Evolutionary conservation across 2,797 vertebrate species (phyloP).

Genomic region (Clarias platycephalus): DNA sequence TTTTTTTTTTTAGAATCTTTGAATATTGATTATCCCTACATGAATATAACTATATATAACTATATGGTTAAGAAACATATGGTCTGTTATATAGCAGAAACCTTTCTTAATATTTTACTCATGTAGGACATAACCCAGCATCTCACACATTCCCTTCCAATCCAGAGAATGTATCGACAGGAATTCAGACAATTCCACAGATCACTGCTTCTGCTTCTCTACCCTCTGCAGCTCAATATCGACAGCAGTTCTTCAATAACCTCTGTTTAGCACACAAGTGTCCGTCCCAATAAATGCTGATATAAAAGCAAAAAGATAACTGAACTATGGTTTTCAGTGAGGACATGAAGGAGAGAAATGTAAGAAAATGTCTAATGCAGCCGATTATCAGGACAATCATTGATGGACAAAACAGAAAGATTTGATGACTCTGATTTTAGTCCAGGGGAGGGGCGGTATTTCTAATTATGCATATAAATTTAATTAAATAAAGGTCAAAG

Average conservation of each 20-base stretch:
- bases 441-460: not conserved
- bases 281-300: not conserved
- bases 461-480: not conserved
- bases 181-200: conserved; percentile 35
- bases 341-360: not conserved
- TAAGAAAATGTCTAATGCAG: not conserved
- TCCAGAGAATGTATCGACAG: not conserved
- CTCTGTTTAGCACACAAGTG: conserved; percentile 7
- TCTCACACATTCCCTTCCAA: conserved; percentile 25
- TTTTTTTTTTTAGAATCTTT: not conserved
- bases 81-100: not conserved
- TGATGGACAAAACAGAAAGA: not conserved
- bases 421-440: not conserved
- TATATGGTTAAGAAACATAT: not conserved
- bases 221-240: not conserved
- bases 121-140: conserved; percentile 20
- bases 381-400: not conserved
- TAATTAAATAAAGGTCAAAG: not conserved
- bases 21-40: no score
- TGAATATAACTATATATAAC: not conserved
- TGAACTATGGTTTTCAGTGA: not conserved
- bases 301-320: not conserved
- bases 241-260: not conserved
- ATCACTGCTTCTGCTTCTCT: conserved; percentile 44
- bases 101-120: conserved; percentile 33